phyloP scores from a whole-genome alignment of 2,113 vertebrate genomes.

The Oceanodroma tethys region DNA sequence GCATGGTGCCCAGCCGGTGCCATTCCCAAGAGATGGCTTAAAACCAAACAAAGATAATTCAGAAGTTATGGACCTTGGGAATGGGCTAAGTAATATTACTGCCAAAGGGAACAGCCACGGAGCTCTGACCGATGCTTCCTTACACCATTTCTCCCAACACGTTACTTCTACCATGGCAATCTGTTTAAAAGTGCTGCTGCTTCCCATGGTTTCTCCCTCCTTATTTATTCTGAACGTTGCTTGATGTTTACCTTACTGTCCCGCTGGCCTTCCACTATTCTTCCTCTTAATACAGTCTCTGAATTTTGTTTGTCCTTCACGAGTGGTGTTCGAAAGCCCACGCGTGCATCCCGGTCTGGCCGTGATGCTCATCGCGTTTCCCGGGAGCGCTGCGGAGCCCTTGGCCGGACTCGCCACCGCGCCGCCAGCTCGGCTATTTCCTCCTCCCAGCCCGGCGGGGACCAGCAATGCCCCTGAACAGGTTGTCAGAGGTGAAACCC shows the following conservation, averaged over 20 bases:
- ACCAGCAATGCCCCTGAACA: not conserved
- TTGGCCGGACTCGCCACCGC: not conserved
- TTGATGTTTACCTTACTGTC: not conserved
- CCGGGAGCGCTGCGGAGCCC: not conserved
- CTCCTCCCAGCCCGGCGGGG: not conserved
- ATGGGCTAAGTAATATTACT: not conserved
- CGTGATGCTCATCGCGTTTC: not conserved
- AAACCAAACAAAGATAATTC: not conserved
- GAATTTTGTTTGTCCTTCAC: not conserved
- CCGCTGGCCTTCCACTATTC: not conserved
- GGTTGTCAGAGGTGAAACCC: conserved; percentile 21
- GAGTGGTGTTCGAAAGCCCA: not conserved
- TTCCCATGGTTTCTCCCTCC: not conserved
- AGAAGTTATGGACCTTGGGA: not conserved
- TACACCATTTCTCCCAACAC: not conserved
- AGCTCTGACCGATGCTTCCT: not conserved
- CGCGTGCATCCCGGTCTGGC: fast-evolving
- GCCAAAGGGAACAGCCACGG: not conserved
- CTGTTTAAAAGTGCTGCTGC: not conserved
- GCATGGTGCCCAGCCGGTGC: not conserved
- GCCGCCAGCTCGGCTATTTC: not conserved
- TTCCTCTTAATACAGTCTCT: not conserved
- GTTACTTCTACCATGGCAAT: not conserved
- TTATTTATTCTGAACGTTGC: not conserved
- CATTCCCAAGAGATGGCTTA: not conserved